Evolutionary conservation across 1,140 invertebrate genomes (phyloP), one percentile per base, ranked within the genome.

Genomic region (Paracyclopina nana): DNA sequence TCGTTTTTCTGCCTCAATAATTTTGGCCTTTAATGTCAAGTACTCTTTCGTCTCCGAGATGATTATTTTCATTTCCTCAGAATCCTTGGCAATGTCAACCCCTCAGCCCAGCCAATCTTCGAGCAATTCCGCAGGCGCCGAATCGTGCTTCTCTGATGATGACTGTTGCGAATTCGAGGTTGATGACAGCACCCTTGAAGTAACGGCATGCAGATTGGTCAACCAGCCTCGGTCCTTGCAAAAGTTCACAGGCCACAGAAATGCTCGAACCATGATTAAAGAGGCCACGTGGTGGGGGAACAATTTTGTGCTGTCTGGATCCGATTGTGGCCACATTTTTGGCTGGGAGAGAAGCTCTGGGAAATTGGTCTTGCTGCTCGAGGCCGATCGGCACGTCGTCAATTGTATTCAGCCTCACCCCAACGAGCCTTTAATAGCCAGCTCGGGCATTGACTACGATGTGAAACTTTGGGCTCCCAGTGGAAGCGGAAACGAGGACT

Each of bases 361-460:
- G 1, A 68, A 74, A 55, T 60, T 82, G 18, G 73, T 76, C n/a
- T 84, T 81, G 73, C 62, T 84, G 0, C 61, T 87, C 25, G 74
- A 84, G 60, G 85, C 79, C 4, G 84, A 90, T 66, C 72, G 76
- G 44, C 82, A 83, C 60, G 83, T 88, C 0, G 82, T 87, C 24
- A 87, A 87, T 64, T 83, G 82, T 62, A 60, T 86, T 0, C 81
- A 84, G 59, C 84, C 85, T 0, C 84, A 90, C 67, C 82, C 83
- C 0, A 75, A 67, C 54, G 64, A 82, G 51, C 82, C 82, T 49
- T 72, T 85, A 55, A 60, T 90, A 4, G 82, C 82, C 0, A 80
- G 82, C 6, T 86, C 82, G 54, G 85, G 85, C 6, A 87, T 90
- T 52, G 85, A 90, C 61, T 83, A 88, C 63, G 80, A 88, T 60